phyloP scores from a whole-genome alignment of 1,140 invertebrate genomes.

The Venustaconcha ellipsiformis region DNA sequence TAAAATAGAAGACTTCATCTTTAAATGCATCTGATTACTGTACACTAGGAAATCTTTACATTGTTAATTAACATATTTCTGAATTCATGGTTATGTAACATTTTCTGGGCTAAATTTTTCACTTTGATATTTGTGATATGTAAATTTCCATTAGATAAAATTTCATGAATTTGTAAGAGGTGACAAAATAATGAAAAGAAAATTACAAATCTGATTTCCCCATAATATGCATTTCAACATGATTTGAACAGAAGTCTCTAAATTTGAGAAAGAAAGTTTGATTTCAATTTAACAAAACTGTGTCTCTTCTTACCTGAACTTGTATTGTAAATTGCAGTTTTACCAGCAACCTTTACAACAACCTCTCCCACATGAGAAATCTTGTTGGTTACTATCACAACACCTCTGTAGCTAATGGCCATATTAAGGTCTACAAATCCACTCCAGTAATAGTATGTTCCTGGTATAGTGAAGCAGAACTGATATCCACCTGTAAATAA shows the following conservation, averaged over 20 bases:
- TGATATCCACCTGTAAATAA: conserved; percentile 41
- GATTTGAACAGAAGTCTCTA: not conserved
- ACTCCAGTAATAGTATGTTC: conserved; percentile 56
- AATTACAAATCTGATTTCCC: not conserved
- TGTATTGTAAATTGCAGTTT: conserved; percentile 34
- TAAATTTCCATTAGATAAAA: too few species aligned
- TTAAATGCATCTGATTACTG: too few species aligned
- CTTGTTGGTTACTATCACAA: conserved; percentile 36
- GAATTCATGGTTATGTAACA: too few species aligned
- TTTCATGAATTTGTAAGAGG: too few species aligned
- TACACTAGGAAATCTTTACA: too few species aligned
- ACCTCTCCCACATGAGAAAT: conserved; percentile 17
- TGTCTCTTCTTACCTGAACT: conserved; percentile 1
- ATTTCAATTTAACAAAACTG: not conserved
- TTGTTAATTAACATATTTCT: too few species aligned
- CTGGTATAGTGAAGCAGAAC: conserved; percentile 45
- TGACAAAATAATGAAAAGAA: not conserved
- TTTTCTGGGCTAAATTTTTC: too few species aligned
- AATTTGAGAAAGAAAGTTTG: not conserved
- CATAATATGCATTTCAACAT: not conserved
- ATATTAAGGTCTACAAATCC: conserved; percentile 42
- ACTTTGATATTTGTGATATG: too few species aligned
- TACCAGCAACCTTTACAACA: conserved; percentile 23
- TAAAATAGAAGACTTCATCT: too few species aligned
- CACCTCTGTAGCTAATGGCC: conserved; percentile 43